Evolutionary conservation across 2,113 vertebrate genomes (phyloP), one percentile per base, ranked within the genome.

Genomic region (Brachypodius melanocephalos): DNA sequence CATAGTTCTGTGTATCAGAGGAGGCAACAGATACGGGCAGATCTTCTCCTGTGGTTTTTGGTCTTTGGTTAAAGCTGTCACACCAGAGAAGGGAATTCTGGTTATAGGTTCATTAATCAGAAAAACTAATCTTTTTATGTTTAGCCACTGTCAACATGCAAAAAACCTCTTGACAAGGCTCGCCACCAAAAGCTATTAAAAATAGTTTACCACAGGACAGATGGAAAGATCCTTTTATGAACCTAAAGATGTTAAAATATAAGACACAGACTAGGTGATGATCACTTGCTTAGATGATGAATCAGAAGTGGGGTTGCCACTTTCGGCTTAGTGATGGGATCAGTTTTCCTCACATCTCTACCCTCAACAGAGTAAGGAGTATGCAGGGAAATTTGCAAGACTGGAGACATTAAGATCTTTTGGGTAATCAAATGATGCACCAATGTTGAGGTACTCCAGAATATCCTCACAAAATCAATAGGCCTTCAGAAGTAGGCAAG

Each of bases 221-320:
- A 57, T 19, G 6, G 38, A 75, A 85, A 90, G 20, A 65, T 66
- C 8, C 3, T 86, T 81, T 77, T 22, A 69, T 36, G 22, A 43
- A 73, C 17, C 61, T 76, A 61, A 61, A 80, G 16, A 5, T n/a
- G 21, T 69, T n/a, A 77, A 76, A 86, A 17, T 19, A 61, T n/a
- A 61, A 45, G 18, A 73, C 42, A n/a, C 7, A n/a, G 46, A 62
- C 13, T 14, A 76, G 7, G 17, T 76, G 52, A 79, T 31, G 38
- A 28, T 40, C 24, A 32, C 9, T 28, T 42, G 25, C 32, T 51
- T 76, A 26, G 12, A 51, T 34, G 7, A 52, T 40, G 31, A 91
- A 62, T 32, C 31, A 76, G 25, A 77, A 74, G 31, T 11, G 10
- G 1, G 1, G 5, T 14, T 74, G 8, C 6, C 2, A 1, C 9